Evolutionary conservation across 2,888 invertebrate genomes (phyloP).

Genomic region (Eumacrocentrus americanus): DNA sequence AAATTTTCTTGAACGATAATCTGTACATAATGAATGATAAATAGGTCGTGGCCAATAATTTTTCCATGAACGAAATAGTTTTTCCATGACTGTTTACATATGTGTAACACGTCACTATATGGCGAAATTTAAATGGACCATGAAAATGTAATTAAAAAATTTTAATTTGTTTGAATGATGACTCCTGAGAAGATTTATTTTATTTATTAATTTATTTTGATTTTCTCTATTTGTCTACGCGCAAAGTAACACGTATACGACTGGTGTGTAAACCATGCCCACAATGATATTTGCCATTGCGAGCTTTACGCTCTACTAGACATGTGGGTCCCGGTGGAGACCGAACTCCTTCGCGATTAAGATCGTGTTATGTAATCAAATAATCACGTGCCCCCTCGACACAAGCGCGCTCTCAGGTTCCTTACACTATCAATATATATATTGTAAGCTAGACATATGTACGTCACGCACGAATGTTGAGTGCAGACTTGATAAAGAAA

Average conservation of each 20-base stretch:
- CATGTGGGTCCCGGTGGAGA: conserved; percentile 34
- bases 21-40: too few relatives aligned
- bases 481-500: neutral
- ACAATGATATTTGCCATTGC: conserved; percentile 38
- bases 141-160: neutral
- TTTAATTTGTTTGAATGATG: neutral
- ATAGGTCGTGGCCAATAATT: conserved; percentile 11
- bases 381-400: conserved; percentile 34
- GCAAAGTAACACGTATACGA: neutral
- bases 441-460: conserved; percentile 2
- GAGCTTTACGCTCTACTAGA: conserved; percentile 41
- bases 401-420: conserved; percentile 20
- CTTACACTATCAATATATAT: conserved; percentile 6
- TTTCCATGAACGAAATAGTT: neutral
- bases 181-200: neutral
- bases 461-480: conserved; percentile 28
- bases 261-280: conserved; percentile 9
- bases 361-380: conserved; percentile 37
- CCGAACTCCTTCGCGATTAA: conserved; percentile 36
- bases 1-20: too few relatives aligned
- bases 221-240: neutral
- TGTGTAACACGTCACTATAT: neutral
- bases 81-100: neutral
- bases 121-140: neutral
- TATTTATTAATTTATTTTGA: neutral